These are phyloP conservation scores for Kuschelorhynchus macadamiae DNA, from an alignment of 2,888 invertebrate species.

Conservation along the genomic window DNA sequence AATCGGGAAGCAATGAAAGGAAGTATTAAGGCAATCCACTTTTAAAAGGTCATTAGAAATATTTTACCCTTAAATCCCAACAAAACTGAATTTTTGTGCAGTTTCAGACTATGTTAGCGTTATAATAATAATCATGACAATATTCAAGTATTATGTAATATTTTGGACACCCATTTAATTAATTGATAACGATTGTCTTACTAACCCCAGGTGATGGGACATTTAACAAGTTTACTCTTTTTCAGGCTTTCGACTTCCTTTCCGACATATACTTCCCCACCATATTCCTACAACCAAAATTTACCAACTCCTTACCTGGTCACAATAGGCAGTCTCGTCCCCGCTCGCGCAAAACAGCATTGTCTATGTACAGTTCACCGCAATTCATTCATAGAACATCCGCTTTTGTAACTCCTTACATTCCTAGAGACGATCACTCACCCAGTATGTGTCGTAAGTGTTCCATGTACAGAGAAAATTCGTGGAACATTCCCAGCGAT, in stretches of 20 bases:
- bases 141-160: too few species aligned
- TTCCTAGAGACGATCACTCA: conserved; percentile 52
- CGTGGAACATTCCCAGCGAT: conserved; percentile 35
- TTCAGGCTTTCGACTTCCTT: conserved; percentile 80
- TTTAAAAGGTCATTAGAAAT: too few species aligned
- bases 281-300: conserved; percentile 56
- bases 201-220: conserved; percentile 51
- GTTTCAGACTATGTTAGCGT: too few species aligned
- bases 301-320: conserved; percentile 63
- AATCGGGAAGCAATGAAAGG: too few species aligned
- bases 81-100: too few species aligned
- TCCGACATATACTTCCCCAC: conserved; percentile 80
- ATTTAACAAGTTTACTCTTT: conserved; percentile 62
- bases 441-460: conserved; percentile 46
- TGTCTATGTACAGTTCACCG: conserved; percentile 67
- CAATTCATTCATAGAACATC: conserved; percentile 60
- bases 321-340: conserved; percentile 64
- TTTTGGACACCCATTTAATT: too few species aligned
- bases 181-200: too few species aligned
- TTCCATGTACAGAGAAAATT: conserved; percentile 38
- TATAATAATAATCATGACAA: too few species aligned
- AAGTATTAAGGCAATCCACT: too few species aligned
- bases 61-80: too few species aligned
- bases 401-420: conserved; percentile 63
- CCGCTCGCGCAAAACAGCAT: conserved; percentile 59